Base-by-base conservation (phyloP, 2,113 vertebrate genomes). In the Elephantulus edwardii region DNA sequence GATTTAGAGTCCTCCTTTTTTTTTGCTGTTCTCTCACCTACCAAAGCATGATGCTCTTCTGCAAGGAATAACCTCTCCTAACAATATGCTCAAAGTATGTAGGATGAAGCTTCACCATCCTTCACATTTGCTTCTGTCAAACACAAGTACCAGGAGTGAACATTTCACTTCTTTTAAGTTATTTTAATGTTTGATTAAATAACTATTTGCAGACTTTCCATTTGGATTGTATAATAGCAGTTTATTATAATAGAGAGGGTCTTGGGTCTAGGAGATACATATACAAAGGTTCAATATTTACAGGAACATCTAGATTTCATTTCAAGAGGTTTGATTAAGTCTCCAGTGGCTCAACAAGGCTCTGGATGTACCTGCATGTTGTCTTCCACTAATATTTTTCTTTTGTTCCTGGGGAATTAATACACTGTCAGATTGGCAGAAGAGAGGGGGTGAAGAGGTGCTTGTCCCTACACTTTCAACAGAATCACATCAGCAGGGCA, bases 181-280 rank as follows among this genome's bases (percentile, higher is more conserved):
- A 60, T 94, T 94, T 87, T 85, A 93, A 92, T 38, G 35, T 88
- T 83, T 93, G 80, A 64, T 42, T 42, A 95, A 92, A 74, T n/a
- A 88, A 86, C 82, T 87, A 14, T 85, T 90, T 89, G 35, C 22
- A 74, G 68, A 48, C 46, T 89, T 94, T 92, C 64, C 56, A 48
- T 90, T 90, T 88, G 14, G 40, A 75, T 68, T 58, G 46, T 62
- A 50, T 77, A 83, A 79, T 50, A 52, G 91, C 42, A 90, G 60
- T 83, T 60, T n/a, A n/a, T n/a, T n/a, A n/a, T n/a, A n/a, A n/a
- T n/a, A 86, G 82, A 94, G 48, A 88, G 54, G 22, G 58, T 90
- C 71, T 88, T 89, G 66, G 91, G 91, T 96, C 91, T 96, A 91
- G 89, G 60, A 94, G 86, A 94, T 56, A 86, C 66, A 64, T 33